These are phyloP conservation scores for Carposina sasakii DNA, from an alignment of 1,140 invertebrate genomes.

Conservation along the genomic window DNA sequence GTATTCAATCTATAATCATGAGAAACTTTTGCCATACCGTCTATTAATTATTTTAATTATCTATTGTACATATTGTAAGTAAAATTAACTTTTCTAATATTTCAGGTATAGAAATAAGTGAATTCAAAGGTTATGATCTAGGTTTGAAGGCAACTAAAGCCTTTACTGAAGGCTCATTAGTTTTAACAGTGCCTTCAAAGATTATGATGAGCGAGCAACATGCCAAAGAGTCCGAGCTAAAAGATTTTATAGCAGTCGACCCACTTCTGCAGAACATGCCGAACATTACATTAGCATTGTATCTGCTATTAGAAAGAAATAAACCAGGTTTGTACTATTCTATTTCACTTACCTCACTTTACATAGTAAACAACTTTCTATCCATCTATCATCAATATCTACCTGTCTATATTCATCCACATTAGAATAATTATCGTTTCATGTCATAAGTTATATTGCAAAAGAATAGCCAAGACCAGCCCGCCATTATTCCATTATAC, in stretches of 20 bases:
- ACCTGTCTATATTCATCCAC: no score
- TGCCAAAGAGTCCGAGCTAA: constrained; percentile 77
- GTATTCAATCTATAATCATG: no score
- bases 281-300: constrained; percentile 89
- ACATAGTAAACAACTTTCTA: no score
- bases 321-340: constrained; percentile 59
- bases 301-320: constrained; percentile 86
- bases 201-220: constrained; percentile 87
- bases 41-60: no score
- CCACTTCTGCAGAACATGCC: constrained; percentile 89
- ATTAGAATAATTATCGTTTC: no score
- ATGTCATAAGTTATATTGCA: no score
- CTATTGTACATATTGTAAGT: no score
- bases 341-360: neutral
- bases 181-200: constrained; percentile 85
- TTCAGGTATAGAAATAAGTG: constrained; percentile 79
- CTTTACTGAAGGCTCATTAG: constrained; percentile 78
- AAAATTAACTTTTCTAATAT: constrained; percentile 6
- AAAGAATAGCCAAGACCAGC: no score
- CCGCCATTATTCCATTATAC: no score
- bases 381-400: no score
- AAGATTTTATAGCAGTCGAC: constrained; percentile 79
- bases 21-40: no score
- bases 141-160: constrained; percentile 85
- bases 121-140: constrained; percentile 84